Percentiles rank a stretch among this genome's conserved stretches.
Conservation (phyloP, 2,888 invertebrate genomes). For the Actias luna region DNA sequence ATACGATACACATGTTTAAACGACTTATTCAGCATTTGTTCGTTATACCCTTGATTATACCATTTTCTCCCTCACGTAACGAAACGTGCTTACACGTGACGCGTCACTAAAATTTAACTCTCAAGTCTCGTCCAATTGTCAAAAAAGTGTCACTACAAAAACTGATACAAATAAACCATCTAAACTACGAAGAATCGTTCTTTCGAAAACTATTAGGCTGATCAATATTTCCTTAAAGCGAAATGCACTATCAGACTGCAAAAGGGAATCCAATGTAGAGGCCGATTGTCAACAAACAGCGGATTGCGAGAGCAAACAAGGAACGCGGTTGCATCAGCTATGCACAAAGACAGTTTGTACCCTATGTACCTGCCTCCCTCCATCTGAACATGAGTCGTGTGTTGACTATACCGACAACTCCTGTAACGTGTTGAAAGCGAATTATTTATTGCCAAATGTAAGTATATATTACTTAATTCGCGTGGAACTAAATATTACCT, state of each 20-base stretch:
- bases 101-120: too few species aligned
- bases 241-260: not conserved
- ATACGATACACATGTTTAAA: too few species aligned
- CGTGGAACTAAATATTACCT: too few species aligned
- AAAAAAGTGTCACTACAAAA: too few species aligned
- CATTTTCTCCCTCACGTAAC: too few species aligned
- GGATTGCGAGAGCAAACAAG: slow-evolving; percentile 16
- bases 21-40: too few species aligned
- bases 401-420: not conserved
- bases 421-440: not conserved
- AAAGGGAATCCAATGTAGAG: not conserved
- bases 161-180: too few species aligned
- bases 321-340: slow-evolving; percentile 27
- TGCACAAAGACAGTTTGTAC: slow-evolving; percentile 35
- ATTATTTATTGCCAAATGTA: not conserved
- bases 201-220: too few species aligned
- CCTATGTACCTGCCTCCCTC: slow-evolving; percentile 27
- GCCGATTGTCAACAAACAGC: slow-evolving; percentile 11
- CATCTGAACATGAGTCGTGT: not conserved
- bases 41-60: too few species aligned
- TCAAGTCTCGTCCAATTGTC: too few species aligned
- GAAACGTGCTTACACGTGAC: too few species aligned
- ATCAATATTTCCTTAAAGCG: not conserved
- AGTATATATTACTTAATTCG: not conserved
- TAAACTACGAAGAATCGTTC: not conserved